Conservation (phyloP, 2,797 vertebrate genomes). For the Smutsia temminckii region DNA sequence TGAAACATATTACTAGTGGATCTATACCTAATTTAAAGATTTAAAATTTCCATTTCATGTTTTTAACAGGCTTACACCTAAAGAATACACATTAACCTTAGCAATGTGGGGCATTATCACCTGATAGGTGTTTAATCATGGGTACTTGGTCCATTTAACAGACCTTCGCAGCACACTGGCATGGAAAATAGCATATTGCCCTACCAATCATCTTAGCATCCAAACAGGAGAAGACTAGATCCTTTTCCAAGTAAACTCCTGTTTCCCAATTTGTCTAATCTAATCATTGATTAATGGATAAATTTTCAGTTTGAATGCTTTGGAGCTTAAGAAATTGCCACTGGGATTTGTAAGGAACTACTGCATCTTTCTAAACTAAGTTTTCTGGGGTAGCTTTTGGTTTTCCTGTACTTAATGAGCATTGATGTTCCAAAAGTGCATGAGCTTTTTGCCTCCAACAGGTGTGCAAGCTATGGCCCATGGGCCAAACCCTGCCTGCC, state of each 20-base stretch:
- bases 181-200: neutral
- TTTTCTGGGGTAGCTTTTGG: neutral
- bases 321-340: neutral
- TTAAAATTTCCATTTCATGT: neutral
- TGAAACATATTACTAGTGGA: neutral
- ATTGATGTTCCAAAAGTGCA: neutral
- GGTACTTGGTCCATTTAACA: neutral
- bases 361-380: neutral
- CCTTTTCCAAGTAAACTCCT: neutral
- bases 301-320: neutral
- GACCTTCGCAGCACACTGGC: neutral
- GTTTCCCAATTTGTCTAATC: neutral
- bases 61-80: neutral
- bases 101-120: neutral
- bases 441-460: neutral
- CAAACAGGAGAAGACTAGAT: neutral
- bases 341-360: neutral
- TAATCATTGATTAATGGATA: neutral
- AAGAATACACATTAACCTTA: neutral
- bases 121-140: neutral
- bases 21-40: neutral
- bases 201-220: neutral
- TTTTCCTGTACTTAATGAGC: neutral
- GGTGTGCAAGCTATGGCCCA: neutral
- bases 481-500: neutral